Conservation (phyloP, 2,888 invertebrate genomes). For the Siphonodentalium dalli region DNA sequence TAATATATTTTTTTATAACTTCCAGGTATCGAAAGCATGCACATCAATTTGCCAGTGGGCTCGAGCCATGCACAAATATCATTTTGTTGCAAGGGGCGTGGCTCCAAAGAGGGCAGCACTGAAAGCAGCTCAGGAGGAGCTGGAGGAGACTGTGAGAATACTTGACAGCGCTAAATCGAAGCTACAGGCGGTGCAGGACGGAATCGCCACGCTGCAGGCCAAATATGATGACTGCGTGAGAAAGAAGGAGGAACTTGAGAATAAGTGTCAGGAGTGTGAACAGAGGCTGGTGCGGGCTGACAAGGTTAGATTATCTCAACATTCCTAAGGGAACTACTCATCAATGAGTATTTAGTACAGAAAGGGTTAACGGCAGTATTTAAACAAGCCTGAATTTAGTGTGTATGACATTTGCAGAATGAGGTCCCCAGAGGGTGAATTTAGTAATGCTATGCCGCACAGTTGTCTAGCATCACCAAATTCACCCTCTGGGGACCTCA, state of each 20-base stretch:
- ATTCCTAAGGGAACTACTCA: too few relatives aligned
- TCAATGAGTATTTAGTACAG: too few relatives aligned
- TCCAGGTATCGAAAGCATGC: constrained; percentile 79
- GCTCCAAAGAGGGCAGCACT: constrained; percentile 64
- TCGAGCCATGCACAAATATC: constrained; percentile 67
- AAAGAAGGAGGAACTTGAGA: constrained; percentile 65
- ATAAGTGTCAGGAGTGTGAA: constrained; percentile 64
- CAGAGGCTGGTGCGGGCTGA: constrained; percentile 63
- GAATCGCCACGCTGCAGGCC: constrained; percentile 62
- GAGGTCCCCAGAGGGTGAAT: too few relatives aligned
- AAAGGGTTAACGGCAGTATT: too few relatives aligned
- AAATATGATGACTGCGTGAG: constrained; percentile 64
- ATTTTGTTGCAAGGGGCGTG: constrained; percentile 65
- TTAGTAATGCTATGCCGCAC: too few relatives aligned
- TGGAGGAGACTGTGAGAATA: constrained; percentile 60
- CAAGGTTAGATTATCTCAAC: constrained; percentile 56
- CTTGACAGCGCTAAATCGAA: constrained; percentile 60
- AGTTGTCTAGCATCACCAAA: too few relatives aligned
- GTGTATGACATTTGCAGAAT: too few relatives aligned
- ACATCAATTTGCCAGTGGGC: constrained; percentile 85
- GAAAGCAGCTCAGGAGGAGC: constrained; percentile 59
- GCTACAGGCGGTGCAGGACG: constrained; percentile 62
- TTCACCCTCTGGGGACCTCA: too few relatives aligned
- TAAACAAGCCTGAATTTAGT: not conserved
- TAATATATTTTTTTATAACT: not conserved